A percentile compares a stretch with the other conserved stretches of the same genome.
Conservation (phyloP, 2,888 invertebrate species). For the Tanypteryx hageni region DNA sequence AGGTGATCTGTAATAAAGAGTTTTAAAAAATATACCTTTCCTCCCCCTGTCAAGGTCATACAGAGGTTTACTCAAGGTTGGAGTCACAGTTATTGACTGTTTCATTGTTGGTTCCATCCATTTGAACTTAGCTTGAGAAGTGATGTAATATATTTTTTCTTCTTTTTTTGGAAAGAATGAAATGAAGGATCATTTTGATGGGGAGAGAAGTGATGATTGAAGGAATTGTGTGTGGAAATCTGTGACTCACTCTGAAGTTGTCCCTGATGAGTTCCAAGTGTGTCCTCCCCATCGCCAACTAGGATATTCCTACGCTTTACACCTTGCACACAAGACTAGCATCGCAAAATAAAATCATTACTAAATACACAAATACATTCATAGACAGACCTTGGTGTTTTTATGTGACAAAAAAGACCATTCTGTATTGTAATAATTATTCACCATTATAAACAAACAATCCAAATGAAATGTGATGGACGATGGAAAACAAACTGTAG, state of each 20-base stretch:
- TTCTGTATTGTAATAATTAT: slow-evolving; percentile 64
- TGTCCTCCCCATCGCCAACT: slow-evolving; percentile 63
- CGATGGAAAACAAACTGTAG: slow-evolving; percentile 63
- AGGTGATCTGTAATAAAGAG: slow-evolving; percentile 62
- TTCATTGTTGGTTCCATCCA: slow-evolving; percentile 62
- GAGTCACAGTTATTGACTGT: slow-evolving; percentile 64
- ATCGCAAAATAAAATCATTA: slow-evolving; percentile 64
- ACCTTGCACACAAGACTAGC: slow-evolving; percentile 64
- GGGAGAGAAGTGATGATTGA: slow-evolving; percentile 55
- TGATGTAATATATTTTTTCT: slow-evolving; percentile 63
- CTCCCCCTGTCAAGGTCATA: slow-evolving; percentile 55
- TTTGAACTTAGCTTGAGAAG: slow-evolving; percentile 64
- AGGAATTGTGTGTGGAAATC: slow-evolving; percentile 58
- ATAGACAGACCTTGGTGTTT: slow-evolving; percentile 64
- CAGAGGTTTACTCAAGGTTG: slow-evolving; percentile 60
- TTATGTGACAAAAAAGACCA: slow-evolving; percentile 64
- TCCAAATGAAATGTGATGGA: slow-evolving; percentile 64
- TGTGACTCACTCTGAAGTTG: slow-evolving; percentile 60
- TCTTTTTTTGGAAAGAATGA: slow-evolving; percentile 59
- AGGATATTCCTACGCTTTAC: slow-evolving; percentile 64
- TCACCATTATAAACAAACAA: slow-evolving; percentile 63
- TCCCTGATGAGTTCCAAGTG: slow-evolving; percentile 63
- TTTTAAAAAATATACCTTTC: slow-evolving; percentile 45
- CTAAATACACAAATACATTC: slow-evolving; percentile 64
- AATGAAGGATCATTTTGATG: slow-evolving; percentile 60